Evolutionary conservation across 2,797 vertebrate genomes (phyloP).

Genomic region (Lacerta viridis): DNA sequence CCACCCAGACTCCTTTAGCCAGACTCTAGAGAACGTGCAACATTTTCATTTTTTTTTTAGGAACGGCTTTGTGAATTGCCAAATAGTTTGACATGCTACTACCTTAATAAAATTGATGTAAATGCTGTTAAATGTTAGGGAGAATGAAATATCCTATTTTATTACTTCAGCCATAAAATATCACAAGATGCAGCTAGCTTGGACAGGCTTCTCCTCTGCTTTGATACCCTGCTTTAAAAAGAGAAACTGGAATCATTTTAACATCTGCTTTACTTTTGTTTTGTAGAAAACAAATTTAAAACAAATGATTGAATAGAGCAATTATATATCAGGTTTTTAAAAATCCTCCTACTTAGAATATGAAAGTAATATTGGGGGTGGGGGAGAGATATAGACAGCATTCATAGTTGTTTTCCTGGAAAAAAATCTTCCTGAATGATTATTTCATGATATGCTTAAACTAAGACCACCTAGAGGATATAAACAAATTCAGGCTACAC

Average conservation of each 20-base stretch:
- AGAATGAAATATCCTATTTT: conserved; percentile 40
- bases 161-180: conserved; percentile 6
- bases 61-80: neutral
- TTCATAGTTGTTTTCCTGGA: neutral
- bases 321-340: neutral
- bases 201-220: neutral
- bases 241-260: conserved; percentile 30
- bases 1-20: no score
- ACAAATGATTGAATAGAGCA: conserved; percentile 19
- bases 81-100: conserved; percentile 26
- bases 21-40: conserved; percentile 11
- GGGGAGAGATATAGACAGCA: neutral
- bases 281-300: conserved; percentile 38
- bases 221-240: conserved; percentile 29
- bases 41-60: neutral
- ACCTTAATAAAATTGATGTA: conserved; percentile 30
- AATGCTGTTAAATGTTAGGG: conserved; percentile 17
- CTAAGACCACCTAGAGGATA: neutral
- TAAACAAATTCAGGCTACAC: no score
- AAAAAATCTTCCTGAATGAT: conserved; percentile 13
- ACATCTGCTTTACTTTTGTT: conserved; percentile 41
- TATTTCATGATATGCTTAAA: neutral
- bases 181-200: neutral
- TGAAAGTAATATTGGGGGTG: conserved; percentile 1
- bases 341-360: neutral